phyloP scores from a whole-genome alignment of 2,888 invertebrate species.

The Scelioninae gen. 1 region DNA sequence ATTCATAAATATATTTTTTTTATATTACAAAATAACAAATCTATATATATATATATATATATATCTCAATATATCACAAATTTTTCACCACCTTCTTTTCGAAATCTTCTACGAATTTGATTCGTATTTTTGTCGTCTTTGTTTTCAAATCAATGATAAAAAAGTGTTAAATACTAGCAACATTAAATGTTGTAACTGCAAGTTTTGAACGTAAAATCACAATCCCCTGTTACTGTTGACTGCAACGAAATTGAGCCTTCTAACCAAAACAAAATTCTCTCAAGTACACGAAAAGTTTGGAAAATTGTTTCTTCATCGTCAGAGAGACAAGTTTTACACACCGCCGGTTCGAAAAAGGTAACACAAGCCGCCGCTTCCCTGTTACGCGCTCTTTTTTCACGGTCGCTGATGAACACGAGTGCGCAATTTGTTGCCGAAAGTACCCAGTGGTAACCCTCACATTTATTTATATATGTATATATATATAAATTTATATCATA shows the following conservation, averaged over 20 bases:
- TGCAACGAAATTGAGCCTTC: constrained; percentile 41
- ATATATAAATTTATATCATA: constrained; percentile 76
- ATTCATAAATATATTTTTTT: constrained; percentile 25
- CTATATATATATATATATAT: too few relatives aligned
- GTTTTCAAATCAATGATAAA: constrained; percentile 2
- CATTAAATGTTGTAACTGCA: constrained; percentile 1
- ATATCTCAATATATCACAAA: constrained; percentile 52
- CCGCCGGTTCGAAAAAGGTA: constrained; percentile 27
- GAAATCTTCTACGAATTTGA: constrained; percentile 36
- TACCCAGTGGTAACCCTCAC: constrained; percentile 81
- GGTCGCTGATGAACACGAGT: constrained; percentile 54
- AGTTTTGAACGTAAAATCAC: constrained; percentile 8
- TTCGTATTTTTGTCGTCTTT: constrained; percentile 17
- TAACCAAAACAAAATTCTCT: constrained; percentile 11
- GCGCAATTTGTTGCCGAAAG: constrained; percentile 69
- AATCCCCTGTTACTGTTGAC: background rate
- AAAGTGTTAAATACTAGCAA: constrained; percentile 14
- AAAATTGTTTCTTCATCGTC: constrained; percentile 33
- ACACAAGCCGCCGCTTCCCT: constrained; percentile 44
- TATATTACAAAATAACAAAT: too few relatives aligned
- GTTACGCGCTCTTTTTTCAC: constrained; percentile 45
- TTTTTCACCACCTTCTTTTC: constrained; percentile 15
- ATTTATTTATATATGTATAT: constrained; percentile 79
- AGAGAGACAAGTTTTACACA: constrained; percentile 31
- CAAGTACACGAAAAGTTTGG: constrained; percentile 13